Evolutionary conservation across 2,888 invertebrate species (phyloP), one percentile per base, ranked within the genome.

Genomic region (Heliconius sara): DNA sequence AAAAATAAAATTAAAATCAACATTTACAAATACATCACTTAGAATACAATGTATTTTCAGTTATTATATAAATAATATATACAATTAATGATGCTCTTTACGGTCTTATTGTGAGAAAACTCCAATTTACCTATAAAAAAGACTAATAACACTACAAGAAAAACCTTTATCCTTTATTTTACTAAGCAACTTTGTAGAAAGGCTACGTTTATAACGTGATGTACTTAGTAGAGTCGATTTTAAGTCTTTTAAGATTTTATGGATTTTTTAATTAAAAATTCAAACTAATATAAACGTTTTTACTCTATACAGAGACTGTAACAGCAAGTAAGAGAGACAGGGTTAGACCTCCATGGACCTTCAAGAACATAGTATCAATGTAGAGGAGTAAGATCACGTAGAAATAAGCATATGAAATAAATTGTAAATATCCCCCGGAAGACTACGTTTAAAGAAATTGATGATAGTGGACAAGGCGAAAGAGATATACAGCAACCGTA

Each of bases 111-210:
- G 39, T 57, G 12, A 30, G 7, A n/a, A 34, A 34, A 73, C 30
- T n/a, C 34, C 7, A 73, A 73, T 57, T 34, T 73, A 60, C 7
- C 22, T 73, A 60, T 30, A 60, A 73, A 73, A 16, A 60, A 34
- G n/a, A 72, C 30, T 39, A 39, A 60, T 60, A 60, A 34, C 43
- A 60, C 34, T 60, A 73, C 73, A 73, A 60, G 73, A 60, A 60
- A 73, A 73, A 60, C 34, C 73, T 73, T 34, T 73, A 34, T 60
- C 60, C 34, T 34, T 72, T 73, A 73, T 73, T 73, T 73, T 73
- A 34, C 60, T 60, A 60, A 60, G 73, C 57, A 73, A 60, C 73
- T 73, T 73, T 60, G 73, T 73, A 60, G 34, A 73, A 73, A 9
- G 43, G 57, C 72, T 72, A 72, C 34, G 60, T 34, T 73, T 73